Evolutionary conservation across 2,888 invertebrate genomes (phyloP), one percentile per base, ranked within the genome.

Genomic region (Heteromyza rotundicornis): DNA sequence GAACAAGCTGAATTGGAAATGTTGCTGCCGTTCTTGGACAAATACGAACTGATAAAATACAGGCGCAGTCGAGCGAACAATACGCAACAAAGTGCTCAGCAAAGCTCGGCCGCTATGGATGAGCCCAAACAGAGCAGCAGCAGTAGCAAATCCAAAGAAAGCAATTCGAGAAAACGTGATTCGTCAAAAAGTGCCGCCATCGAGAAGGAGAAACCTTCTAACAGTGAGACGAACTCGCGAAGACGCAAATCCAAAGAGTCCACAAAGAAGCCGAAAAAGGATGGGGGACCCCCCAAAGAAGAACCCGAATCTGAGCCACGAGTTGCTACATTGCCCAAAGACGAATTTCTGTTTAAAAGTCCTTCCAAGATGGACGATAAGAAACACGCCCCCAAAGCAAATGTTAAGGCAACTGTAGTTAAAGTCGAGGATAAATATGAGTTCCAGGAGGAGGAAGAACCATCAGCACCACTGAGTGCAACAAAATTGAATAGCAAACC

Each of bases 11-110:
- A 79, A 47, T 58, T 77, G 27, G 80, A 80, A 58, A 74, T 79
- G 86, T 62, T 81, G 40, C 59, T 81, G 36, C 79, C 79, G 0
- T 82, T 81, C 22, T 70, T 82, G 76, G 88, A 88, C 71, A 88
- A 88, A 75, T 88, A 87, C 73, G 88, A 88, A 71, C 84, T 87
- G 75, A 86, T 87, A 63, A 86, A 90, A 80, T 86, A 88, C 80
- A 80, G 89, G 67, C 76, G 88, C 72, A 84, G 86, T 76, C 82
- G 88, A 71, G 76, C 77, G 5, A 60, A 64, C 23, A 64, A 64
- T 79, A 80, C 49, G 86, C 86, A 72, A 64, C 59, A 64, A 52
- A 35, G 60, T 80, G 80, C 49, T 86, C 86, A 72, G 65, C 58
- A 63, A 51, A 35, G 60, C 54, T 23, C 58, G 17, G 64, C 65